These are phyloP conservation scores for Propithecus perrieri DNA, from an alignment of 2,797 vertebrate genomes.

Conservation along the genomic window DNA sequence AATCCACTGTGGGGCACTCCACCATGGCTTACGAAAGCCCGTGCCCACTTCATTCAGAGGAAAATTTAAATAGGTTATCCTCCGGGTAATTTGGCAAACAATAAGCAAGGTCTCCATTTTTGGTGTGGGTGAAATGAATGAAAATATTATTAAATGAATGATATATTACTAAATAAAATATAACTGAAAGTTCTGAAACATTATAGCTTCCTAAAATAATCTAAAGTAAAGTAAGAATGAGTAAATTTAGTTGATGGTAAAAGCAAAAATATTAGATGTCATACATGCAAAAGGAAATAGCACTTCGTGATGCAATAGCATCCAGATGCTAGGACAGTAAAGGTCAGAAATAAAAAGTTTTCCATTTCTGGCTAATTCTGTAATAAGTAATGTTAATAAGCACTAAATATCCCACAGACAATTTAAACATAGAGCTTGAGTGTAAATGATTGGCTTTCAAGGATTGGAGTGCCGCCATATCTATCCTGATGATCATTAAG, in stretches of 20 bases:
- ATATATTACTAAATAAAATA: neutral
- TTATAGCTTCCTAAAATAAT: neutral
- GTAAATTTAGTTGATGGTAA: neutral
- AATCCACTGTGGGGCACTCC: neutral
- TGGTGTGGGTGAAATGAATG: neutral
- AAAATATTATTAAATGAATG: neutral
- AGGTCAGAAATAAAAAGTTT: neutral
- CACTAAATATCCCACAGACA: neutral
- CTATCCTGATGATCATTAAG: neutral
- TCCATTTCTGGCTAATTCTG: neutral
- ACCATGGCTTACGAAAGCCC: neutral
- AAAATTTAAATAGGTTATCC: neutral
- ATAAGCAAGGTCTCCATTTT: neutral
- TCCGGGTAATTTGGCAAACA: neutral
- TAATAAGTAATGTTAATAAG: neutral
- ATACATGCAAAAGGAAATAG: neutral
- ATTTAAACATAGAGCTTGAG: neutral
- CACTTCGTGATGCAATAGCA: neutral
- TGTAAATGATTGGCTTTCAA: neutral
- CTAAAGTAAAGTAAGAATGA: neutral
- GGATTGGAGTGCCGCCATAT: neutral
- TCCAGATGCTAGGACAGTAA: neutral
- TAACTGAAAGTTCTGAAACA: neutral
- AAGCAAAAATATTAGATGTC: neutral
- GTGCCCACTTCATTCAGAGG: neutral